Percentiles rank a stretch among this genome's conserved stretches.
phyloP scores from a whole-genome alignment of 2,113 vertebrate genomes.

The Lipophrys pholis region DNA sequence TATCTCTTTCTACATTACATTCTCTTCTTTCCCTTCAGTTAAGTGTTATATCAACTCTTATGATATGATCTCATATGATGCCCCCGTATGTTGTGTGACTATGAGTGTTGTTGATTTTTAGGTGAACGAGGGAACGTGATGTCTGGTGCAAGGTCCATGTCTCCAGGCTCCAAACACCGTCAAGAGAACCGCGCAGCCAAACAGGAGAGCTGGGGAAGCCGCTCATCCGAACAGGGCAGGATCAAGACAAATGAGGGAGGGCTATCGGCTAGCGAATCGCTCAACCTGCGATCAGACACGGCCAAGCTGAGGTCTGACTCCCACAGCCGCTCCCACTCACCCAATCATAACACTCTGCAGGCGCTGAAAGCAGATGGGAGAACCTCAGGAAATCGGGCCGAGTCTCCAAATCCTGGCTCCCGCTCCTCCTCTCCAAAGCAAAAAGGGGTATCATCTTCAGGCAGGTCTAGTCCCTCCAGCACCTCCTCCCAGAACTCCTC shows the following conservation, averaged over 20 bases:
- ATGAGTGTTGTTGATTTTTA: background rate
- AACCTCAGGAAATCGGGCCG: conserved; percentile 87
- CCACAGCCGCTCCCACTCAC: conserved; percentile 95
- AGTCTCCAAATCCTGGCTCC: conserved; percentile 93
- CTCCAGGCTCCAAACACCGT: conserved; percentile 90
- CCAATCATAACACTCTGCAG: conserved; percentile 98
- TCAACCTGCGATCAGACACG: conserved; percentile 93
- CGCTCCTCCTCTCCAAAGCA: conserved; percentile 95
- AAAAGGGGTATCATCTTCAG: conserved; percentile 86
- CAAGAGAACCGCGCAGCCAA: conserved; percentile 90
- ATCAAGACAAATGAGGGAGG: conserved; percentile 85
- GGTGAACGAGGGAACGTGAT: conserved; percentile 60
- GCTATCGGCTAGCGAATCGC: conserved; percentile 92
- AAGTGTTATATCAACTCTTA: conserved; percentile 4
- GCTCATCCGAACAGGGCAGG: conserved; percentile 90
- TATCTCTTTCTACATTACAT: conserved; percentile 37
- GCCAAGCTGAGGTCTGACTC: conserved; percentile 96
- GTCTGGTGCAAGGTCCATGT: conserved; percentile 84
- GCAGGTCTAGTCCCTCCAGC: conserved; percentile 88
- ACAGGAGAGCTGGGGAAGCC: conserved; percentile 87
- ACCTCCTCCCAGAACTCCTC: conserved; percentile 88
- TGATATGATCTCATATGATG: background rate
- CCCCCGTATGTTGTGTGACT: conserved; percentile 42
- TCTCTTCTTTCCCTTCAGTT: conserved; percentile 11
- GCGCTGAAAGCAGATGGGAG: conserved; percentile 93